Conservation (phyloP, 1,140 invertebrate species). For the Varroa destructor region DNA sequence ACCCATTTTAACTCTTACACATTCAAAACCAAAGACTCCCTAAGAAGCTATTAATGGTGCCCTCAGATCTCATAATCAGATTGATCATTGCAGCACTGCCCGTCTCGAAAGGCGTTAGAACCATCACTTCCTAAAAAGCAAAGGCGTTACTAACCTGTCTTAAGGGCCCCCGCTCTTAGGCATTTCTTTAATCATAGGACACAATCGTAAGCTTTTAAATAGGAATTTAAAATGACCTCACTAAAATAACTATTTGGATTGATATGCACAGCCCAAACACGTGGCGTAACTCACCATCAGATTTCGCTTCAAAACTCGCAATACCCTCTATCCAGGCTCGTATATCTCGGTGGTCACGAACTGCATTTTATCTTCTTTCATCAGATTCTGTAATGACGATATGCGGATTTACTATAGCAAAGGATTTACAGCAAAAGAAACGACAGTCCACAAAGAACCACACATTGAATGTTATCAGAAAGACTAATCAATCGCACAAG, state of each 20-base stretch:
- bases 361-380: neutral
- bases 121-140: neutral
- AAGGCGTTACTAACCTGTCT: constrained; percentile 2
- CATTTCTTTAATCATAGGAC: constrained; percentile 12
- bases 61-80: constrained; percentile 27
- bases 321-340: neutral
- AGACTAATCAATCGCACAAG: constrained; percentile 26
- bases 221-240: neutral
- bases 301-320: neutral
- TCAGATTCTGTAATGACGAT: neutral
- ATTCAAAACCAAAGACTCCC: too few species aligned
- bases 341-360: neutral
- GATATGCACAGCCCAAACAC: neutral
- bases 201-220: neutral
- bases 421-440: neutral
- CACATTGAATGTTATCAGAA: constrained; percentile 8
- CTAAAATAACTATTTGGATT: neutral
- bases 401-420: neutral
- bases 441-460: neutral
- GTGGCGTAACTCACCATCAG: neutral
- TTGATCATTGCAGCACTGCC: neutral
- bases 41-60: neutral
- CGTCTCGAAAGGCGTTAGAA: constrained; percentile 25
- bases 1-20: too few species aligned
- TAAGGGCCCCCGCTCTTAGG: constrained; percentile 7